Conservation (phyloP, 2,113 vertebrate genomes). For the Dromas ardeola region DNA sequence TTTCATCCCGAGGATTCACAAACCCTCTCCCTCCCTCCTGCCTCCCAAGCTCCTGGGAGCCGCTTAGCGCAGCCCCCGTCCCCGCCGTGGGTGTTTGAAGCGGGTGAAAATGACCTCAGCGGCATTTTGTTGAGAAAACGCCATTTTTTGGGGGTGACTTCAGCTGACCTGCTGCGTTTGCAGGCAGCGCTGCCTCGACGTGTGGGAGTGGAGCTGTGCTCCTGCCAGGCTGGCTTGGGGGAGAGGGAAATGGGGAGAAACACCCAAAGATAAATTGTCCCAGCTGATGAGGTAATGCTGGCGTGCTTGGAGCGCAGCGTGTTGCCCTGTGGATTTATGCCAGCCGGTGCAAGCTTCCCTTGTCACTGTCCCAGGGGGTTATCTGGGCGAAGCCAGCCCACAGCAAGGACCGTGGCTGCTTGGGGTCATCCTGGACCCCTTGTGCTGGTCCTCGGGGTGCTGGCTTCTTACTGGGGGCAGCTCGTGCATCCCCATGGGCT, state of each 20-base stretch:
- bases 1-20: not conserved
- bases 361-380: not conserved
- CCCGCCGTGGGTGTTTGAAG: not conserved
- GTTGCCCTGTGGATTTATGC: not conserved
- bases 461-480: not conserved
- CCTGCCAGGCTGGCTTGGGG: not conserved
- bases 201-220: not conserved
- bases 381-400: fast-evolving
- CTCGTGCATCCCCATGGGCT: fast-evolving
- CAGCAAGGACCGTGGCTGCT: not conserved
- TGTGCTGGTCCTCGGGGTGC: not conserved
- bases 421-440: not conserved
- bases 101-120: not conserved
- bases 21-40: not conserved
- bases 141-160: not conserved
- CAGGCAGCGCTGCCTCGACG: not conserved
- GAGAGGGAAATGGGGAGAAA: not conserved
- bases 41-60: not conserved
- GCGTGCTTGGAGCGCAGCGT: not conserved
- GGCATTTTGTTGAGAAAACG: not conserved
- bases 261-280: no score
- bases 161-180: not conserved
- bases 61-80: not conserved
- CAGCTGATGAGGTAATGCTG: not conserved
- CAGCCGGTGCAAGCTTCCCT: fast-evolving